Evolutionary conservation across 1,140 invertebrate species (phyloP).

Genomic region (Drosophila murphyi): DNA sequence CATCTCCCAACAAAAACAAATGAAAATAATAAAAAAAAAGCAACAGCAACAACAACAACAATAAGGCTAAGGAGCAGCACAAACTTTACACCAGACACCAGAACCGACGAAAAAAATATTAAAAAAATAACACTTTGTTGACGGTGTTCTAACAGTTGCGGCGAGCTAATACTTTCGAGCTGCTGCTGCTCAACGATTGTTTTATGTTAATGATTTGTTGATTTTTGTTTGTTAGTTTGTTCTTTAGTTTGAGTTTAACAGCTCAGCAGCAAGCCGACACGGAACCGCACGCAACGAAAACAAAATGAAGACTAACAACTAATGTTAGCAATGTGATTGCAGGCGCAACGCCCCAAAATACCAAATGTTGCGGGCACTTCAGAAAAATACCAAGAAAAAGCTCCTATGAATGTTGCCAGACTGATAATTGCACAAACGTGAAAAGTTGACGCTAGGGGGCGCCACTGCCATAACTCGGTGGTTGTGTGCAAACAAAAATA

Average conservation of each 20-base stretch:
- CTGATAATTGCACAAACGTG: background rate
- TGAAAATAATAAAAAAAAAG: conserved; percentile 33
- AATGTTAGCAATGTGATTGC: conserved; percentile 45
- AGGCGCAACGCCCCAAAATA: conserved; percentile 48
- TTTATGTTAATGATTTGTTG: conserved; percentile 38
- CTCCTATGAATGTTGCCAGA: conserved; percentile 30
- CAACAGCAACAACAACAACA: conserved; percentile 7
- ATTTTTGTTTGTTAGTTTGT: conserved; percentile 21
- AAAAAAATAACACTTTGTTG: conserved; percentile 11
- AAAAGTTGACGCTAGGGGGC: conserved; percentile 29
- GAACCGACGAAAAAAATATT: conserved; percentile 46
- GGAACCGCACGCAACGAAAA: conserved; percentile 52
- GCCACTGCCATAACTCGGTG: conserved; percentile 8
- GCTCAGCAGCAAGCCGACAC: conserved; percentile 31
- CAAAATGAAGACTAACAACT: conserved; percentile 58
- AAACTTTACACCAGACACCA: conserved; percentile 44
- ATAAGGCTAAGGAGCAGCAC: conserved; percentile 36
- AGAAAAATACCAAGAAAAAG: conserved; percentile 23
- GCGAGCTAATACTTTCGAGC: conserved; percentile 9
- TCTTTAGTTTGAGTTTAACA: conserved; percentile 23
- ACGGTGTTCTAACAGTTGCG: background rate
- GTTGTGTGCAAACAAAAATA: conserved; percentile 16
- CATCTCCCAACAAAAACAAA: conserved; percentile 57
- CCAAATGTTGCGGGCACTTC: conserved; percentile 16
- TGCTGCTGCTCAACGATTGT: conserved; percentile 27